Percentiles rank a stretch among this genome's conserved stretches.
Conservation (phyloP, 2,113 vertebrate genomes). For the Colius striatus region DNA sequence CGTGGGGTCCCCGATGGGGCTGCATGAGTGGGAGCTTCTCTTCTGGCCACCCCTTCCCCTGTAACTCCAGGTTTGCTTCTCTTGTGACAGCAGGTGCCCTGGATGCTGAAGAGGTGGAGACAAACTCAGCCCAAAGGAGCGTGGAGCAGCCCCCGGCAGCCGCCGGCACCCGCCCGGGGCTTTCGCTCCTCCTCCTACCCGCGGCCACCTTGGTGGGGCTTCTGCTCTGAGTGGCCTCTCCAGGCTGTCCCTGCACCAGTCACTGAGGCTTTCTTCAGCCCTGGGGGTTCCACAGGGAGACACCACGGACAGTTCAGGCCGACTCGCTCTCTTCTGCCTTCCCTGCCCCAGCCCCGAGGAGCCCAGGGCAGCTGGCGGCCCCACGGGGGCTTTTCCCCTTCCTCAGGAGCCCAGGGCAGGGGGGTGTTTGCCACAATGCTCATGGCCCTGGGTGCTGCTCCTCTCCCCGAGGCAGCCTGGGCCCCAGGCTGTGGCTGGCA, state of each 20-base stretch:
- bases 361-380: neutral
- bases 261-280: constrained; percentile 1
- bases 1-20: too few species aligned
- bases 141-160: neutral
- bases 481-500: neutral
- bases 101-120: neutral
- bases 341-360: neutral
- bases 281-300: neutral
- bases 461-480: neutral
- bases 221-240: constrained; percentile 36
- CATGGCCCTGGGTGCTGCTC: neutral
- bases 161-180: neutral
- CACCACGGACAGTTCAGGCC: neutral
- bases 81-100: neutral
- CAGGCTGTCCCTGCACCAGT: neutral
- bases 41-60: neutral
- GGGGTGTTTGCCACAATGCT: neutral
- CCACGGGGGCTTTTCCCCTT: neutral
- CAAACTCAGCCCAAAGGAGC: neutral
- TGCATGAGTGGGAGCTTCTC: neutral
- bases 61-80: neutral
- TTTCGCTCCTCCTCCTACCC: neutral
- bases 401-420: neutral
- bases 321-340: neutral
- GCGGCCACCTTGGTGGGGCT: neutral